These are phyloP conservation scores for Drymonia ruficornis DNA, from an alignment of 2,888 invertebrate genomes.

Conservation along the genomic window DNA sequence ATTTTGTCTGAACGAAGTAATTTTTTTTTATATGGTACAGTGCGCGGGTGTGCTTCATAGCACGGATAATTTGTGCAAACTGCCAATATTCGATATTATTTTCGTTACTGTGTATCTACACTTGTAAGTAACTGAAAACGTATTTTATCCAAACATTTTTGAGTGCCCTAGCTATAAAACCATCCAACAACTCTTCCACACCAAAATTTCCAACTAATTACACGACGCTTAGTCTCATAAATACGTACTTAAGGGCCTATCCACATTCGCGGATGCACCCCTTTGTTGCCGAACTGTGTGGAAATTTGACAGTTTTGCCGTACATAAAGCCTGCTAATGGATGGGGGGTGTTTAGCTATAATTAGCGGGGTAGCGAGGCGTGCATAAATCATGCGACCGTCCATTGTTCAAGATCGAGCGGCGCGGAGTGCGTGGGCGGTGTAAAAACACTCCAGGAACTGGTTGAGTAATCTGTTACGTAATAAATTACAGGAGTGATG, in stretches of 20 bases:
- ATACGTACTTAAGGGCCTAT: background rate
- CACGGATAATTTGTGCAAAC: no score
- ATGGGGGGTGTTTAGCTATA: conserved; percentile 60
- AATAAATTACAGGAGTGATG: conserved; percentile 1
- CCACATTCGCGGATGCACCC: background rate
- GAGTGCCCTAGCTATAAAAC: no score
- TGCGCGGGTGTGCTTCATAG: no score
- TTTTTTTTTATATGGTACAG: no score
- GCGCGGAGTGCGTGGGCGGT: conserved; percentile 1
- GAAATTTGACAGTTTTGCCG: conserved; percentile 50
- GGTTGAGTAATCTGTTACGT: background rate
- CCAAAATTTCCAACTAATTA: conserved; percentile 1
- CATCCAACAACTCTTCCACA: background rate
- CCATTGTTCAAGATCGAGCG: conserved; percentile 41
- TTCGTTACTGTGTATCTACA: no score
- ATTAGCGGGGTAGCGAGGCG: conserved; percentile 50
- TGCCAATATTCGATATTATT: no score
- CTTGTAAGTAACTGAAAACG: no score
- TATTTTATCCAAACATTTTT: no score
- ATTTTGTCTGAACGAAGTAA: no score
- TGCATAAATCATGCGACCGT: conserved; percentile 53
- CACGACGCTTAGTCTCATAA: background rate
- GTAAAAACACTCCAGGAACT: conserved; percentile 5
- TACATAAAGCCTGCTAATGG: conserved; percentile 52
- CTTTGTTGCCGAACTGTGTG: conserved; percentile 6